A percentile compares a stretch with the other conserved stretches of the same genome.
phyloP scores from a whole-genome alignment of 2,888 invertebrate genomes.

The Zaprionus lineosus region DNA sequence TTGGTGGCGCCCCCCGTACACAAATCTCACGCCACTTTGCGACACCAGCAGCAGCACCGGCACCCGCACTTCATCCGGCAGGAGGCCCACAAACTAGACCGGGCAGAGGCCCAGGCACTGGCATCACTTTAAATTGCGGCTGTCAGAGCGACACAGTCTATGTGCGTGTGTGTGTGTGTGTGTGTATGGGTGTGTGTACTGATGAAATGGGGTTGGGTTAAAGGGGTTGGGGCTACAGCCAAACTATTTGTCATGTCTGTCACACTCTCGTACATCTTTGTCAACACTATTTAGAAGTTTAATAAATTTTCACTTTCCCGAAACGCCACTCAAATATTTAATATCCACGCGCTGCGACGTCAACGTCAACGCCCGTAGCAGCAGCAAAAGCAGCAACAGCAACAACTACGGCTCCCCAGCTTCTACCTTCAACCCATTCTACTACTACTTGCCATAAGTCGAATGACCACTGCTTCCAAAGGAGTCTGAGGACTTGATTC shows the following conservation, averaged over 20 bases:
- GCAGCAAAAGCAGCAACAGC: conserved; percentile 1
- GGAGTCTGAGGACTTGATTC: no score
- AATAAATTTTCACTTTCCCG: conserved; percentile 71
- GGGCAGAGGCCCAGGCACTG: conserved; percentile 13
- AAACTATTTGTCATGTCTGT: conserved; percentile 76
- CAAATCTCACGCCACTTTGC: conserved; percentile 63
- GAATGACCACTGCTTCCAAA: no score
- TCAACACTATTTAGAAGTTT: conserved; percentile 78
- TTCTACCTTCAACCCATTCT: neutral
- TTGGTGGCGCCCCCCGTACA: conserved; percentile 30
- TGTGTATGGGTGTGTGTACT: conserved; percentile 10
- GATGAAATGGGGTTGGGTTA: conserved; percentile 2
- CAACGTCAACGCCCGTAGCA: conserved; percentile 20
- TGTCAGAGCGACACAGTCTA: conserved; percentile 54
- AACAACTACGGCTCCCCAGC: neutral
- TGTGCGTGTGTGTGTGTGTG: conserved; percentile 20
- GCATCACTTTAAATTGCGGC: conserved; percentile 71
- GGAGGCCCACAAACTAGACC: neutral
- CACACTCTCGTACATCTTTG: conserved; percentile 78
- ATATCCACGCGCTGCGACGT: conserved; percentile 44
- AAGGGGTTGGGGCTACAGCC: conserved; percentile 11
- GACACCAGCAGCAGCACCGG: conserved; percentile 41
- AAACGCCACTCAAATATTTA: conserved; percentile 61
- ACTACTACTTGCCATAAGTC: no score
- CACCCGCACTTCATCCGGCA: conserved; percentile 13